phyloP scores from a whole-genome alignment of 1,140 invertebrate genomes.

The Sitobion miscanthi region DNA sequence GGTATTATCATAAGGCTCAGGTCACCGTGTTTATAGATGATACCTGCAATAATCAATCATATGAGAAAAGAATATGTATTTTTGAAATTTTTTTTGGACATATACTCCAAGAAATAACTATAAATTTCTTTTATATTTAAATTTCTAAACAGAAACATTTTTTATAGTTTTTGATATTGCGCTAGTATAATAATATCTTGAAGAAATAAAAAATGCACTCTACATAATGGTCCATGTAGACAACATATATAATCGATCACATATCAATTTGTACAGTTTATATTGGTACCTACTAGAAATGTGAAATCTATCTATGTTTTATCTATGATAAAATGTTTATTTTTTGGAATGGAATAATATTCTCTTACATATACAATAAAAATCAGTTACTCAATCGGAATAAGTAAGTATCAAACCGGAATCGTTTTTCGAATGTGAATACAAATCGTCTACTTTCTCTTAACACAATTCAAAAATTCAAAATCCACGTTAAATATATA shows the following conservation, averaged over 20 bases:
- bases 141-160: background rate
- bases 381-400: too few species aligned
- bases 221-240: background rate
- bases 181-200: background rate
- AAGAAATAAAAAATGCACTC: background rate
- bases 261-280: background rate
- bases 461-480: background rate
- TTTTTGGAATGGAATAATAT: background rate
- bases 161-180: background rate
- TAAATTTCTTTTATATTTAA: slow-evolving; percentile 9
- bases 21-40: background rate
- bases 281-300: background rate
- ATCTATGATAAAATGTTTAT: background rate
- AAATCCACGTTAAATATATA: background rate
- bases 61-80: background rate
- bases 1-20: background rate
- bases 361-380: too few species aligned
- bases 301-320: background rate
- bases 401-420: too few species aligned
- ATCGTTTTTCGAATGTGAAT: too few species aligned
- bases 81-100: background rate
- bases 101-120: background rate
- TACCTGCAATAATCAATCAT: background rate
- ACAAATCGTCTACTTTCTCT: background rate
- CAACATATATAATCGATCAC: background rate